Conservation (phyloP, 2,888 invertebrate species). For the Noctua fimbriata region DNA sequence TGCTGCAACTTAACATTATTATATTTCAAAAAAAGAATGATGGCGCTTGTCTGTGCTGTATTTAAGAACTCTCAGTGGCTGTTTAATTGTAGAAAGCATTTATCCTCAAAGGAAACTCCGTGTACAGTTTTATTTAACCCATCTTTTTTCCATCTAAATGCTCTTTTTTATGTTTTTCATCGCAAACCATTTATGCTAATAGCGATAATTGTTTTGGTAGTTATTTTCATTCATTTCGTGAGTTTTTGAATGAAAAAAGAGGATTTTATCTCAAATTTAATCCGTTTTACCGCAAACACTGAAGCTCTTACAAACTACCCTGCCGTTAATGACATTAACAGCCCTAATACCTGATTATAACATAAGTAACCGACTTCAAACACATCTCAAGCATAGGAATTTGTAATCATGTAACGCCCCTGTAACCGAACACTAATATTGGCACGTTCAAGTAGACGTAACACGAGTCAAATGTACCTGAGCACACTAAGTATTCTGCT, state of each 20-base stretch:
- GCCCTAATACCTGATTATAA: not conserved
- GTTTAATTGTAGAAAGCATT: constrained; percentile 61
- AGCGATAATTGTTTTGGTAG: constrained; percentile 47
- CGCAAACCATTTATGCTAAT: constrained; percentile 50
- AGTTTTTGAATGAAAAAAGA: not conserved
- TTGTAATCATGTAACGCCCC: constrained; percentile 46
- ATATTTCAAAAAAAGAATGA: constrained; percentile 37
- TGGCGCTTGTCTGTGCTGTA: constrained; percentile 39
- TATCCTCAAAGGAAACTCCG: constrained; percentile 56
- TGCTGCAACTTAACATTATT: constrained; percentile 33
- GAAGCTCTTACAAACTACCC: not conserved
- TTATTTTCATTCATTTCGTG: constrained; percentile 32
- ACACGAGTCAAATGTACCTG: constrained; percentile 59
- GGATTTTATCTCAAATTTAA: not conserved
- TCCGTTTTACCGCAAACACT: not conserved
- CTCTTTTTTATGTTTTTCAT: constrained; percentile 54
- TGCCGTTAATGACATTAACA: not conserved
- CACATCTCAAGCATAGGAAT: constrained; percentile 31
- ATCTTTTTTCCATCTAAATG: constrained; percentile 55
- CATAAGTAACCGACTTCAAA: constrained; percentile 31
- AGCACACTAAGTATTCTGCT: constrained; percentile 64
- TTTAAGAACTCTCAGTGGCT: constrained; percentile 54
- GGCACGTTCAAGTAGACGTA: constrained; percentile 54
- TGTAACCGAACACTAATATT: constrained; percentile 54
- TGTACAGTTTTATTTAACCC: constrained; percentile 58